Evolutionary conservation across 2,888 invertebrate genomes (phyloP).

Genomic region (Neoascia interrupta): DNA sequence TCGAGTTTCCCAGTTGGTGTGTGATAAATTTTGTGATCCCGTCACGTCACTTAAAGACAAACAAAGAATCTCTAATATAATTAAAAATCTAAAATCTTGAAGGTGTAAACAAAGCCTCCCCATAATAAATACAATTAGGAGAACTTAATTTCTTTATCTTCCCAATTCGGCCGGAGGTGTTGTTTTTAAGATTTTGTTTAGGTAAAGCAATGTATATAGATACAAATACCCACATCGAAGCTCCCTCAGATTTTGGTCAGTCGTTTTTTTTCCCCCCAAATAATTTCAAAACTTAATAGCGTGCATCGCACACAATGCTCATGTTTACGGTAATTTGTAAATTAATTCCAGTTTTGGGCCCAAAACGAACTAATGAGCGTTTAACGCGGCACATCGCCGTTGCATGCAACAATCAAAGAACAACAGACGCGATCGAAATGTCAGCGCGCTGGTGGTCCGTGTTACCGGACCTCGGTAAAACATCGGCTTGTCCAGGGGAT

Average conservation of each 20-base stretch:
- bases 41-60: not conserved
- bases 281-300: constrained; percentile 30
- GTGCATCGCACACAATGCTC: constrained; percentile 37
- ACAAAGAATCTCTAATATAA: constrained; percentile 24
- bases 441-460: constrained; percentile 55
- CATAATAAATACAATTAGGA: constrained; percentile 23
- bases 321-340: constrained; percentile 55
- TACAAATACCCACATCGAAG: not conserved
- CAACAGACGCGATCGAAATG: constrained; percentile 44
- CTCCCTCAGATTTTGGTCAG: too few relatives aligned
- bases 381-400: constrained; percentile 51
- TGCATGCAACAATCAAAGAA: constrained; percentile 48
- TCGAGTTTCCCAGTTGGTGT: too few relatives aligned
- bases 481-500: constrained; percentile 13
- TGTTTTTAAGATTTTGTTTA: not conserved
- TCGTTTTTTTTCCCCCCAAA: constrained; percentile 22
- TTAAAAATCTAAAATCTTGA: constrained; percentile 4
- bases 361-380: constrained; percentile 45
- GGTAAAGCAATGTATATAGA: too few relatives aligned
- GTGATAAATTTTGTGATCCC: too few relatives aligned
- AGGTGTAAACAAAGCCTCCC: constrained; percentile 34
- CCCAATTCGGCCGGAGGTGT: not conserved
- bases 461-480: constrained; percentile 1
- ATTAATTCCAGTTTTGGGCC: constrained; percentile 41
- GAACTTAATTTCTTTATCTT: constrained; percentile 44